These are phyloP conservation scores for Antheraea yamamai DNA, from an alignment of 2,888 invertebrate species.

Conservation along the genomic window DNA sequence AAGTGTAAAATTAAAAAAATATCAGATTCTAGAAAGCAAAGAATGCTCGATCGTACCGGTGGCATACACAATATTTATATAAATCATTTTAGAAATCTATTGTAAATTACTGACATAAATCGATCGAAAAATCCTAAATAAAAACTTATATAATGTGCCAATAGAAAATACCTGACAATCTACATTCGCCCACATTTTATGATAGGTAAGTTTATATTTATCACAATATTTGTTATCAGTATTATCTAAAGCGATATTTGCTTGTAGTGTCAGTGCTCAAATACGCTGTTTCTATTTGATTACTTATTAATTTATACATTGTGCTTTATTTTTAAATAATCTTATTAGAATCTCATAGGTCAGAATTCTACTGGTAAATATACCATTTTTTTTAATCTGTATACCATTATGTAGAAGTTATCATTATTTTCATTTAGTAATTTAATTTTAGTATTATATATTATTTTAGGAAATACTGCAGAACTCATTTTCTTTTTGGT, in stretches of 20 bases:
- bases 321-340: neutral
- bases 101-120: neutral
- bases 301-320: neutral
- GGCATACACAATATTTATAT: neutral
- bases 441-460: neutral
- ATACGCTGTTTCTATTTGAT: conserved; percentile 2
- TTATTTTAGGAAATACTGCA: neutral
- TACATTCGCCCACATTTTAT: conserved; percentile 40
- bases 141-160: conserved; percentile 33
- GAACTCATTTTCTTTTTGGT: neutral
- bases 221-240: conserved; percentile 24
- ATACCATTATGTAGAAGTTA: neutral
- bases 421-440: neutral
- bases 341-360: conserved; percentile 19
- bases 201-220: conserved; percentile 53
- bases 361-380: neutral
- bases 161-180: conserved; percentile 28
- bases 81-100: neutral
- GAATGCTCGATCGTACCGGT: neutral
- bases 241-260: conserved; percentile 37
- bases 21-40: neutral
- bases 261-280: conserved; percentile 23
- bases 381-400: neutral
- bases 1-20: neutral
- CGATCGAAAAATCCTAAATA: neutral